A percentile compares a stretch with the other conserved stretches of the same genome.
phyloP scores from a whole-genome alignment of 2,797 vertebrate species.

The Champsocephalus gunnari region DNA sequence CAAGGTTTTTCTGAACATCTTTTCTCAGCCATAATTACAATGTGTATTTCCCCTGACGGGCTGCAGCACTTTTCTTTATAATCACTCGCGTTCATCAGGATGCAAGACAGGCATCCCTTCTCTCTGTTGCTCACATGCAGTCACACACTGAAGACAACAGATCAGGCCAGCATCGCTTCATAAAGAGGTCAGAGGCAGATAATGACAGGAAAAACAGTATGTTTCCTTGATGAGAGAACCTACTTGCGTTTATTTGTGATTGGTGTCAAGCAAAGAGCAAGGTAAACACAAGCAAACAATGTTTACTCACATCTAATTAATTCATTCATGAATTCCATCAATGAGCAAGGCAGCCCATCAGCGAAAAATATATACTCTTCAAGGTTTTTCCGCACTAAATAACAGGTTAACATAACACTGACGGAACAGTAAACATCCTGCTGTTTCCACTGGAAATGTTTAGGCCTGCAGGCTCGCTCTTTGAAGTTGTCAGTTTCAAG shows the following conservation, averaged over 20 bases:
- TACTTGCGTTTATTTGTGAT: not conserved
- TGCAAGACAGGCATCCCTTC: constrained; percentile 36
- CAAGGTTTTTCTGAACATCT: constrained; percentile 50
- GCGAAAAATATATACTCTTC: constrained; percentile 24
- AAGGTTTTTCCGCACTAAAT: constrained; percentile 35
- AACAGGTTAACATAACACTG: constrained; percentile 20
- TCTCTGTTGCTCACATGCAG: constrained; percentile 9
- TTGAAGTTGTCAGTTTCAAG: constrained; percentile 70
- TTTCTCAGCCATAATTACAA: constrained; percentile 58
- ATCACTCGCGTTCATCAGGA: constrained; percentile 56
- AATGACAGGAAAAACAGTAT: not conserved
- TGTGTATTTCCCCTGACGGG: constrained; percentile 49
- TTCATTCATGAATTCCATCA: constrained; percentile 22
- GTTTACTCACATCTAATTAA: constrained; percentile 14
- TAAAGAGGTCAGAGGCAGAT: constrained; percentile 7
- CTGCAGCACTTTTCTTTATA: constrained; percentile 55
- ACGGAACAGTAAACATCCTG: constrained; percentile 62
- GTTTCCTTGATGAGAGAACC: constrained; percentile 2
- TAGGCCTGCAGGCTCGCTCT: constrained; percentile 57
- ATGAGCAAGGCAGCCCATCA: constrained; percentile 4
- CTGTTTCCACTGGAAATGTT: constrained; percentile 51
- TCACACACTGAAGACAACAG: constrained; percentile 19
- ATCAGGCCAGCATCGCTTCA: not conserved
- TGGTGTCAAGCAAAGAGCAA: not conserved
- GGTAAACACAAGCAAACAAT: constrained; percentile 4